A percentile compares a stretch with the other conserved stretches of the same genome.
Evolutionary conservation across 2,797 vertebrate genomes (phyloP).

Genomic region (Acipenser transmontanus): DNA sequence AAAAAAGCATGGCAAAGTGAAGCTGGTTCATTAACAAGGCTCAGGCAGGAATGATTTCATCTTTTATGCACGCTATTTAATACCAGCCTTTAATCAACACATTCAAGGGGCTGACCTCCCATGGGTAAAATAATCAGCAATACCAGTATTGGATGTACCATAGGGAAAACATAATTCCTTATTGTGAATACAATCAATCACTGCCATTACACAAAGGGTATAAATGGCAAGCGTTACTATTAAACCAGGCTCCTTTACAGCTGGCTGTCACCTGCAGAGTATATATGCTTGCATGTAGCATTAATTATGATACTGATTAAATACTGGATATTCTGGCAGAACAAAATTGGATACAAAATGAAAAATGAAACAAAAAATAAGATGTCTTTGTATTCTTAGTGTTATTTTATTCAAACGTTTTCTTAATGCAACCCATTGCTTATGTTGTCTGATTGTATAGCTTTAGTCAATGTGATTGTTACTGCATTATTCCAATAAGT

Average conservation of each 20-base stretch:
- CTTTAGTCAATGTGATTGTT: not conserved
- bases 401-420: constrained; percentile 28
- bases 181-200: constrained; percentile 69
- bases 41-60: constrained; percentile 64
- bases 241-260: constrained; percentile 38
- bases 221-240: constrained; percentile 56
- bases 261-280: constrained; percentile 34
- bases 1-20: not conserved
- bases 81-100: constrained; percentile 73
- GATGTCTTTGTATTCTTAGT: constrained; percentile 19
- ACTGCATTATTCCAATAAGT: constrained; percentile 1
- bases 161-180: constrained; percentile 51
- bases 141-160: constrained; percentile 37
- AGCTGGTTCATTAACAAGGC: constrained; percentile 50
- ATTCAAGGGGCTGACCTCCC: constrained; percentile 47
- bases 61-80: constrained; percentile 70
- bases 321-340: constrained; percentile 36
- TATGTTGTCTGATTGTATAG: not conserved
- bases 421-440: constrained; percentile 7
- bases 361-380: not conserved
- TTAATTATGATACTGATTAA: constrained; percentile 57
- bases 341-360: constrained; percentile 24
- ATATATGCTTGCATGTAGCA: constrained; percentile 38
- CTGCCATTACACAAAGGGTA: constrained; percentile 49
- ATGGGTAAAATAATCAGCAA: constrained; percentile 58